Percentiles rank a stretch among this genome's conserved stretches.
Evolutionary conservation across 2,888 invertebrate genomes (phyloP).

Genomic region (Apamea epomidion): DNA sequence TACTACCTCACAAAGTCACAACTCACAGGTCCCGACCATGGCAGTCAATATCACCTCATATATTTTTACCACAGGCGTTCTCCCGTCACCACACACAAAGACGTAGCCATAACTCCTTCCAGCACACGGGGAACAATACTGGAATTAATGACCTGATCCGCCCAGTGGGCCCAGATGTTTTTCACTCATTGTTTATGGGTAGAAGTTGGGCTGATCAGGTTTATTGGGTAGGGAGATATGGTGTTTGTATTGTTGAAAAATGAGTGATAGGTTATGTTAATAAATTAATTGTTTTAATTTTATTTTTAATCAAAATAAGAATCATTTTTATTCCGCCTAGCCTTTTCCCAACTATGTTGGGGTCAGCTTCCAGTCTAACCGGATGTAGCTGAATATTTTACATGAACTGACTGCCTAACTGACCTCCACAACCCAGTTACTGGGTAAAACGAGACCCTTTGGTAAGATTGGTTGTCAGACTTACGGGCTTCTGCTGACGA

Average conservation of each 20-base stretch:
- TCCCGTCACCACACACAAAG: slow-evolving; percentile 63
- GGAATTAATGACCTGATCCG: slow-evolving; percentile 80
- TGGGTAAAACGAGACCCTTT: too few species aligned
- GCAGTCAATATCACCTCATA: slow-evolving; percentile 48
- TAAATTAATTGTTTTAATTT: too few species aligned
- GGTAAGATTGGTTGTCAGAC: too few species aligned
- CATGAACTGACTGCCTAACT: too few species aligned
- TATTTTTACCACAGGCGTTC: slow-evolving; percentile 66
- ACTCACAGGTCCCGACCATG: not conserved
- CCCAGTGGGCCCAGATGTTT: slow-evolving; percentile 69
- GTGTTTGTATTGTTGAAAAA: not conserved
- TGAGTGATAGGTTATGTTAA: not conserved
- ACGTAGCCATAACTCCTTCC: slow-evolving; percentile 64
- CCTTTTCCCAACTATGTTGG: too few species aligned
- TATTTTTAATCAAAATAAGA: too few species aligned
- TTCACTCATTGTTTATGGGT: slow-evolving; percentile 60
- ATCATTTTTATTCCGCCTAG: too few species aligned
- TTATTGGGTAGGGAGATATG: slow-evolving; percentile 11
- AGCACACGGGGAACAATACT: slow-evolving; percentile 73
- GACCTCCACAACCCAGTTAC: too few species aligned
- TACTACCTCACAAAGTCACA: not conserved
- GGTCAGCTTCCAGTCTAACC: too few species aligned
- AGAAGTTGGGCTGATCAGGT: slow-evolving; percentile 44
- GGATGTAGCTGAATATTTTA: too few species aligned
- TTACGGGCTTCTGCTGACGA: too few species aligned